Conservation (phyloP, 2,888 invertebrate species). For the Spodoptera picta region DNA sequence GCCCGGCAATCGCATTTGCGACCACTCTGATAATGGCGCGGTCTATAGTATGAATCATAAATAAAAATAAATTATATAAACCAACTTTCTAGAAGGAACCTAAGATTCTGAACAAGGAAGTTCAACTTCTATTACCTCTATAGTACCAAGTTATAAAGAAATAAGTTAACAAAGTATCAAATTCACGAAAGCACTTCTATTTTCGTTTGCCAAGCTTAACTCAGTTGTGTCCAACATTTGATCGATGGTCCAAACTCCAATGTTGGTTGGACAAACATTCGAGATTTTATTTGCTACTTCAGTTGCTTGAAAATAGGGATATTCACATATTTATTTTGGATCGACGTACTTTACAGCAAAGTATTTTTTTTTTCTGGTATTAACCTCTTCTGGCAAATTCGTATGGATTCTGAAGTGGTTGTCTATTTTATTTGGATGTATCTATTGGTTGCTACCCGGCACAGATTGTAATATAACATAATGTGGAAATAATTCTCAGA, state of each 20-base stretch:
- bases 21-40: too few species aligned
- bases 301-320: slow-evolving; percentile 39
- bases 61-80: too few species aligned
- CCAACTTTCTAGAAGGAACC: too few species aligned
- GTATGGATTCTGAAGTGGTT: slow-evolving; percentile 1
- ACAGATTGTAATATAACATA: too few species aligned
- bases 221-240: slow-evolving; percentile 47
- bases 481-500: too few species aligned
- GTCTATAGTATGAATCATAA: too few species aligned
- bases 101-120: too few species aligned
- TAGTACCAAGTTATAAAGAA: too few species aligned
- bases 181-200: slow-evolving; percentile 5
- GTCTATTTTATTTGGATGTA: too few species aligned
- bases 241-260: slow-evolving; percentile 50
- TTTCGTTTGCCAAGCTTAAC: slow-evolving; percentile 35
- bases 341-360: slow-evolving; percentile 6
- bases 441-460: too few species aligned
- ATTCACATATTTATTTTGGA: slow-evolving; percentile 43
- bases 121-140: too few species aligned
- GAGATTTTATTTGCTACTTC: slow-evolving; percentile 52
- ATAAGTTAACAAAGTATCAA: slow-evolving; percentile 10
- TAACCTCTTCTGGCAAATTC: neutral
- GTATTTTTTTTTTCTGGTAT: slow-evolving; percentile 29
- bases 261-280: slow-evolving; percentile 52
- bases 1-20: too few species aligned